phyloP scores from a whole-genome alignment of 1,140 invertebrate species.

The Gryllus bimaculatus region DNA sequence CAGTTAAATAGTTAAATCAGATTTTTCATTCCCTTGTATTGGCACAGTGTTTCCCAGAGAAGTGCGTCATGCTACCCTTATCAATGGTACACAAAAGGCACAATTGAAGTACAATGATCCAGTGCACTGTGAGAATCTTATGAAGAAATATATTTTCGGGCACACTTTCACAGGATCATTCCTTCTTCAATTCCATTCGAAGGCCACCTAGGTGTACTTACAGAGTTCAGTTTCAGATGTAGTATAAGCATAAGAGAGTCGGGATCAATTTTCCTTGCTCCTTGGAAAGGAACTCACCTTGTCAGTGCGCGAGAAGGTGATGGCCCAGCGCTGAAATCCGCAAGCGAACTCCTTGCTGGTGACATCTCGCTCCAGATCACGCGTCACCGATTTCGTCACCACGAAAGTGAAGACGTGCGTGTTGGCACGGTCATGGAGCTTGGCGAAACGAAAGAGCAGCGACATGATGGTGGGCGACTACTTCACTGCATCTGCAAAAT shows the following conservation, averaged over 20 bases:
- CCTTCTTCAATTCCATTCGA: too few relatives aligned
- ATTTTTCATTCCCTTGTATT: too few relatives aligned
- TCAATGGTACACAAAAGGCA: too few relatives aligned
- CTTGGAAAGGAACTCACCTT: constrained; percentile 34
- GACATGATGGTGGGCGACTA: constrained; percentile 48
- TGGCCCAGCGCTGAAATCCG: constrained; percentile 80
- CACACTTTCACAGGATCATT: too few relatives aligned
- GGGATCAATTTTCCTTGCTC: constrained; percentile 25
- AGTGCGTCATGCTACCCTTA: too few relatives aligned
- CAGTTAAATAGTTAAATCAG: too few relatives aligned
- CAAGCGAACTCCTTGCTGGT: constrained; percentile 77
- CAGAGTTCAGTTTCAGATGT: too few relatives aligned
- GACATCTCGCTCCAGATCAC: constrained; percentile 69
- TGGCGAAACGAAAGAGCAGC: constrained; percentile 72
- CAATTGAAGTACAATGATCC: too few relatives aligned
- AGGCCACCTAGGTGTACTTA: too few relatives aligned
- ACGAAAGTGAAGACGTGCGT: constrained; percentile 80
- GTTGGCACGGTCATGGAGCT: constrained; percentile 71
- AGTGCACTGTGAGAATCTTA: too few relatives aligned
- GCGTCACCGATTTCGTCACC: constrained; percentile 66
- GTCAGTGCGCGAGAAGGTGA: constrained; percentile 70
- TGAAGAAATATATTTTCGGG: too few relatives aligned
- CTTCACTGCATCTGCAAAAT: constrained; percentile 9
- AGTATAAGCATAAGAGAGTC: constrained; percentile 26
- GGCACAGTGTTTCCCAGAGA: too few relatives aligned